Conservation (phyloP, 1,140 invertebrate species). For the Nasonia vitripennis region DNA sequence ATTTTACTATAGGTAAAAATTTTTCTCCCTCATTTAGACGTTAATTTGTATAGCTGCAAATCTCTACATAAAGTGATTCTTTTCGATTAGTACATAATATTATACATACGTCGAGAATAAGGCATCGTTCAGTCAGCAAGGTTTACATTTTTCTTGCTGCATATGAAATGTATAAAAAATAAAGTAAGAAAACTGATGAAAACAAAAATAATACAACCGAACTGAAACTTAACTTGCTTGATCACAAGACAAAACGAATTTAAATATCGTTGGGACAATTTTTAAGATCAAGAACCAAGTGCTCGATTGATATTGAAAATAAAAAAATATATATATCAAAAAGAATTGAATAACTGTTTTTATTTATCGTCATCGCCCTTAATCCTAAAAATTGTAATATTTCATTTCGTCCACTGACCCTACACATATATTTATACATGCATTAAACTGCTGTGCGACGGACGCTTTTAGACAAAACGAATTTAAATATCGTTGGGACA, state of each 20-base stretch:
- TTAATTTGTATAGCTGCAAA: slow-evolving; percentile 43
- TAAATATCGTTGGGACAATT: slow-evolving; percentile 19
- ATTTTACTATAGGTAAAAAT: slow-evolving; percentile 31
- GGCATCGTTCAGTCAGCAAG: slow-evolving; percentile 12
- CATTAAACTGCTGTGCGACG: too few relatives aligned
- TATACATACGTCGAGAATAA: slow-evolving; percentile 4
- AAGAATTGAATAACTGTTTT: slow-evolving; percentile 13
- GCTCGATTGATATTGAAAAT: slow-evolving; percentile 48
- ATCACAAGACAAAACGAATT: slow-evolving; percentile 36
- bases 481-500: slow-evolving; percentile 9
- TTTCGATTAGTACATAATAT: slow-evolving; percentile 41
- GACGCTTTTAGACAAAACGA: slow-evolving; percentile 24
- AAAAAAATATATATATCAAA: slow-evolving; percentile 40
- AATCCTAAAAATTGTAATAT: not conserved
- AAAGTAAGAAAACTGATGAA: slow-evolving; percentile 16
- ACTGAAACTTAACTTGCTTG: slow-evolving; percentile 45
- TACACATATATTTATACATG: too few relatives aligned
- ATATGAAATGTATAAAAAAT: slow-evolving; percentile 27
- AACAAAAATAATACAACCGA: slow-evolving; percentile 20
- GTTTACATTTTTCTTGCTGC: slow-evolving; percentile 21
- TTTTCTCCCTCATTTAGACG: slow-evolving; percentile 29
- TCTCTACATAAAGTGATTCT: slow-evolving; percentile 36
- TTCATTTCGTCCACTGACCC: too few relatives aligned
- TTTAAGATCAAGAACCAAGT: slow-evolving; percentile 49
- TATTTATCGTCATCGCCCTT: not conserved